These are phyloP conservation scores for Sitta carolinensis DNA, from an alignment of 2,797 vertebrate genomes.

Conservation along the genomic window DNA sequence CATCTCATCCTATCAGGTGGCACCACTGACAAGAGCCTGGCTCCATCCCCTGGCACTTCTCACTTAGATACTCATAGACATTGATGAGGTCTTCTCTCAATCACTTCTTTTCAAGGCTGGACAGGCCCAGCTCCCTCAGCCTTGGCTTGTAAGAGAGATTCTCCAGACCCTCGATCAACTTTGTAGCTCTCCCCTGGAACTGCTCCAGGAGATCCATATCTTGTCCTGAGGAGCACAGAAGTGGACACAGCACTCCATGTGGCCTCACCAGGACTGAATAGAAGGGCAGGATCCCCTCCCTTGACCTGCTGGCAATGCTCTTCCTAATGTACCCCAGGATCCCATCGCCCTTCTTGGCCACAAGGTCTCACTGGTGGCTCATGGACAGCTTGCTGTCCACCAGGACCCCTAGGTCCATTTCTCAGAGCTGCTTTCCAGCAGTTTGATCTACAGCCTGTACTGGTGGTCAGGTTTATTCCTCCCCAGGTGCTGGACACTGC, in stretches of 20 bases:
- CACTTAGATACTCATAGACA: neutral
- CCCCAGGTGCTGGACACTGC: neutral
- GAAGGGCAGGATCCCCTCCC: neutral
- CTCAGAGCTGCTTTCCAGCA: neutral
- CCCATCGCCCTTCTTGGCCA: neutral
- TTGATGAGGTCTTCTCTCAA: neutral
- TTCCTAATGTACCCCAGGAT: neutral
- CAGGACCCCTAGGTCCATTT: neutral
- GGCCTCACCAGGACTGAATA: neutral
- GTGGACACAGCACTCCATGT: neutral
- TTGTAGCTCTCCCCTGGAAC: neutral
- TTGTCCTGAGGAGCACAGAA: neutral
- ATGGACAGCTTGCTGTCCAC: neutral
- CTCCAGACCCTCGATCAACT: neutral
- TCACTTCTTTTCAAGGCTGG: neutral
- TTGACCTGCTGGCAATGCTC: neutral
- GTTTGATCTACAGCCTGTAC: neutral
- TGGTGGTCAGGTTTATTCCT: neutral
- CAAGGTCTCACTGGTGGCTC: neutral
- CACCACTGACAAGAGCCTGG: neutral
- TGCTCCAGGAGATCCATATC: neutral
- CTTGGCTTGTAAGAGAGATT: neutral
- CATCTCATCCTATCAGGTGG: neutral
- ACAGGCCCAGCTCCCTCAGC: neutral
- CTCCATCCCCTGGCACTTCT: neutral